A percentile compares a stretch with the other conserved stretches of the same genome.
Conservation (phyloP, 2,888 invertebrate species). For the Melipona beecheii region DNA sequence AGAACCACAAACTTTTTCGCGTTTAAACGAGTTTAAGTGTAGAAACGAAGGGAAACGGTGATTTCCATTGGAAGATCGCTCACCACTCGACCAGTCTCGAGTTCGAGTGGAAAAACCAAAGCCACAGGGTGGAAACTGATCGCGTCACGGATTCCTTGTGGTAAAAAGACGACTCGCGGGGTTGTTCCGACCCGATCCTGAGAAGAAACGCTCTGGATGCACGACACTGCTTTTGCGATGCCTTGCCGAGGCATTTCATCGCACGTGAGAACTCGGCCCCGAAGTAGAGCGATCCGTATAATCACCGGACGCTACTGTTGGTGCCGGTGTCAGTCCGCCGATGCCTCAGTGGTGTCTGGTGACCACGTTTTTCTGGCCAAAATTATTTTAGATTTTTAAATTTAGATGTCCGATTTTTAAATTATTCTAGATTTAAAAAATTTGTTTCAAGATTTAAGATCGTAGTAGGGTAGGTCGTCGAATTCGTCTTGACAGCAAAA, state of each 20-base stretch:
- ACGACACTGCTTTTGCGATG: neutral
- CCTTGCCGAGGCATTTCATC: conserved; percentile 28
- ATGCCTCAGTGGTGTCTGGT: no score
- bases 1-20: neutral
- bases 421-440: no score
- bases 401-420: no score
- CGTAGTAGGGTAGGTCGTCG: no score
- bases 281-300: conserved; percentile 28
- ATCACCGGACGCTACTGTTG: conserved; percentile 1
- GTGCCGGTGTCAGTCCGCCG: neutral
- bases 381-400: no score
- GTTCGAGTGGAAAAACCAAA: neutral
- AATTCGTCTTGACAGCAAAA: no score
- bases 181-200: neutral
- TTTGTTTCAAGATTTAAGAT: no score
- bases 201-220: neutral
- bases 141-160: neutral
- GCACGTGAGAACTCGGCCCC: conserved; percentile 48
- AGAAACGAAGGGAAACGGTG: neutral
- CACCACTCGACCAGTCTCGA: neutral
- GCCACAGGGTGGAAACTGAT: neutral
- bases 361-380: no score
- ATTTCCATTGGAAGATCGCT: neutral
- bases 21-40: no score
- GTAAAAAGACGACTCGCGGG: neutral